Percentiles rank a stretch among this genome's conserved stretches.
Conservation (phyloP, 2,113 vertebrate genomes). For the Phyllostomus hastatus region DNA sequence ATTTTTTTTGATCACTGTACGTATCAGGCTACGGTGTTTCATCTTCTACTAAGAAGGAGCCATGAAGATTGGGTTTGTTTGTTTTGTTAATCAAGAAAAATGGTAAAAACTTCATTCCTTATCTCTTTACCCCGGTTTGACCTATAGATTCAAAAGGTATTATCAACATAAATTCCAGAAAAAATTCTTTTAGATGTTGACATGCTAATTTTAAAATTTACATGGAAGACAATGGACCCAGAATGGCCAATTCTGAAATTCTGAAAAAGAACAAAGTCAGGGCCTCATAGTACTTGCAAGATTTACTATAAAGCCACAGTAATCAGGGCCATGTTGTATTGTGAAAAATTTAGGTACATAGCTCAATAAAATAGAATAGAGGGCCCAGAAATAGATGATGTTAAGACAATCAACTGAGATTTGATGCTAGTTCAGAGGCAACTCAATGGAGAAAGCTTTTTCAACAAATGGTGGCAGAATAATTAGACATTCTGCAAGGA, state of each 20-base stretch:
- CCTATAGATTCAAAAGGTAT: neutral
- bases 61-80: neutral
- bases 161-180: neutral
- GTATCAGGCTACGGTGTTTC: neutral
- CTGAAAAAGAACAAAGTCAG: neutral
- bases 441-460: neutral
- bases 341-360: neutral
- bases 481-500: neutral
- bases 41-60: neutral
- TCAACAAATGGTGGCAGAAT: neutral
- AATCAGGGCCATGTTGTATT: neutral
- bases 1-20: neutral
- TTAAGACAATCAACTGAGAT: neutral
- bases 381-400: neutral
- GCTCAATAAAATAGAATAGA: neutral
- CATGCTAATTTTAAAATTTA: neutral
- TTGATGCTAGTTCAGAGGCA: neutral
- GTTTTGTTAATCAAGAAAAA: neutral
- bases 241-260: neutral
- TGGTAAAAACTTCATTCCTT: neutral
- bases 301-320: neutral
- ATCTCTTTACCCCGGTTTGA: neutral
- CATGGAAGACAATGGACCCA: neutral
- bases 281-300: neutral
- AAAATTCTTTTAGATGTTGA: neutral